A percentile compares a stretch with the other conserved stretches of the same genome.
Evolutionary conservation across 2,888 invertebrate species (phyloP).

Genomic region (Malthinus seriepunctatus): DNA sequence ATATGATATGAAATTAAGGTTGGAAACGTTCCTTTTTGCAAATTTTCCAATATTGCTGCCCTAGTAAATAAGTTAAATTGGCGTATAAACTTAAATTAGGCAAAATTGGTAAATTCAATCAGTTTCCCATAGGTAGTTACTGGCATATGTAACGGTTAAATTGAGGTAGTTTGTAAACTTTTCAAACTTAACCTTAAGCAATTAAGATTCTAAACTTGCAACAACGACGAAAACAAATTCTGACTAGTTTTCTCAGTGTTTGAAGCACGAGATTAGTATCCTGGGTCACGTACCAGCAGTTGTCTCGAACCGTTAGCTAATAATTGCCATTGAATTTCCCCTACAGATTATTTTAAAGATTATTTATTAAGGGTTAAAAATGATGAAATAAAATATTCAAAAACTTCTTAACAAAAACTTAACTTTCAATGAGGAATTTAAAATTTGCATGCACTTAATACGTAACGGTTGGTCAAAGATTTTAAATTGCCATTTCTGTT

Average conservation of each 20-base stretch:
- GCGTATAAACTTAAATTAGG: conserved; percentile 2
- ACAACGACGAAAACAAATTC: conserved; percentile 24
- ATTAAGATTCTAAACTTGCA: conserved; percentile 29
- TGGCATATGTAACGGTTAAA: conserved; percentile 13
- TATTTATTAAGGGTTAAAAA: neutral
- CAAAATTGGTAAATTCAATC: conserved; percentile 16
- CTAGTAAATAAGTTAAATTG: too few species aligned
- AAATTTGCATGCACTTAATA: neutral
- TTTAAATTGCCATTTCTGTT: too few species aligned
- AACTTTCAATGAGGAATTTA: neutral
- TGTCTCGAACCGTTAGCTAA: conserved; percentile 24
- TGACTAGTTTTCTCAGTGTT: conserved; percentile 15
- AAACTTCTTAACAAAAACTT: neutral
- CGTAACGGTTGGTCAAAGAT: too few species aligned
- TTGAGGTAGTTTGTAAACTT: conserved; percentile 18
- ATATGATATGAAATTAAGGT: too few species aligned
- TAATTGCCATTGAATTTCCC: conserved; percentile 16
- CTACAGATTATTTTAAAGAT: conserved; percentile 8
- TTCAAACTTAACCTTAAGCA: conserved; percentile 18
- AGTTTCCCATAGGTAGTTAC: conserved; percentile 12
- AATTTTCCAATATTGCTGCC: too few species aligned
- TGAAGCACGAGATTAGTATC: conserved; percentile 19
- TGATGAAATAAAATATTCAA: neutral
- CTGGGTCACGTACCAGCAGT: conserved; percentile 23
- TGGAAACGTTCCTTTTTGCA: too few species aligned